These are phyloP conservation scores for Casuarius casuarius DNA, from an alignment of 2,113 vertebrate species.

Conservation along the genomic window DNA sequence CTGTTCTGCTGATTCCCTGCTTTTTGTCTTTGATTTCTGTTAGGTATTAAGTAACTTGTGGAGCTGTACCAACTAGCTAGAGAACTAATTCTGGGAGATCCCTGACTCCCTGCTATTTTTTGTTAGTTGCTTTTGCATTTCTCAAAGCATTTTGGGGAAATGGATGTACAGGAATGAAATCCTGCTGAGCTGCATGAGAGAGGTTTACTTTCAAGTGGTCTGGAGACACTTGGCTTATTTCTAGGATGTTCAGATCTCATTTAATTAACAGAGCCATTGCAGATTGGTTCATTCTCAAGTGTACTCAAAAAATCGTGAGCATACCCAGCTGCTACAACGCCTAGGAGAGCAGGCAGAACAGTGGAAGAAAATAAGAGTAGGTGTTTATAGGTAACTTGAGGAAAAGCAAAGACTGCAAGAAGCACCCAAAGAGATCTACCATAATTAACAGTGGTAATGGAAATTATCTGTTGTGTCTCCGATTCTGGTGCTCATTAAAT, in stretches of 20 bases:
- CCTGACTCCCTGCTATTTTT: not conserved
- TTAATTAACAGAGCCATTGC: not conserved
- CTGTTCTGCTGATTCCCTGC: not conserved
- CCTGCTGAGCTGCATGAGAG: not conserved
- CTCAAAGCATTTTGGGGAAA: not conserved
- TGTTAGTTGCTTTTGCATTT: not conserved
- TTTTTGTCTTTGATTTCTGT: conserved; percentile 14
- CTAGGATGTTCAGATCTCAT: not conserved
- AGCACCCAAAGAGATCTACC: not conserved
- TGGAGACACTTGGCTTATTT: not conserved
- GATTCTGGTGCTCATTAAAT: not conserved
- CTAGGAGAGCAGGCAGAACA: not conserved
- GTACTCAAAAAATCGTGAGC: not conserved
- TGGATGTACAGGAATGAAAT: not conserved
- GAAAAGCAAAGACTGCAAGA: not conserved
- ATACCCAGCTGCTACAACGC: not conserved
- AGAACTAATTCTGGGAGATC: not conserved
- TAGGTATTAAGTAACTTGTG: not conserved
- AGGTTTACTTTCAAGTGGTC: not conserved
- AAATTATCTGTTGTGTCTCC: not conserved
- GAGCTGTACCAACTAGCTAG: not conserved
- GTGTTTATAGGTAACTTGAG: not conserved
- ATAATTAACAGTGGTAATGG: not conserved
- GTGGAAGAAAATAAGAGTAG: not conserved
- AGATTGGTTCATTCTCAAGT: not conserved